Evolutionary conservation across 2,888 invertebrate genomes (phyloP), one percentile per base, ranked within the genome.

Genomic region (Plutella xylostella): DNA sequence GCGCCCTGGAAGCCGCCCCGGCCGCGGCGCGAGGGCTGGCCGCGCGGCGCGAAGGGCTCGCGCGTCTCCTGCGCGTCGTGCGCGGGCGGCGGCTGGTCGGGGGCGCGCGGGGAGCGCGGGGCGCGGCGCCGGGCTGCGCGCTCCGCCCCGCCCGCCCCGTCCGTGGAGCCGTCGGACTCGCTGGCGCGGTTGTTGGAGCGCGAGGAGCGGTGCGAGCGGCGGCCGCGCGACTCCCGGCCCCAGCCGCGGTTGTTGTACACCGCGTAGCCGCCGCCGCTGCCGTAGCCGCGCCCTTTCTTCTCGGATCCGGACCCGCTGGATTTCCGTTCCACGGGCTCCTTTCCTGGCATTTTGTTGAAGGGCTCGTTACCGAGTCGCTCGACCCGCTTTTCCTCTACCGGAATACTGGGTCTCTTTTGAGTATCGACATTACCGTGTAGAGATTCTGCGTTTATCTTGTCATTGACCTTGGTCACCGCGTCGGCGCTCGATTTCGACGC

Each of bases 1-100:
- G 74, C 60, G 18, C 82, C 82, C 52, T 79, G 80, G 55, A 80
- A 82, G 21, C 82, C 82, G 14, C 92, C 93, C 49, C 96, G 86
- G 4, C 96, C 96, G 47, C 95, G 89, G 42, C 95, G 85, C 1
- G 94, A 94, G 0, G 96, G 96, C 68, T 95, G 95, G 1, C 96
- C 96, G 18, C 94, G 87, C 0, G 95, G 95, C 1, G 92, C 90
- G 72, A 94, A 94, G 40, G 91, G 92, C 60, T 92, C 92, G 46
- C 88, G 78, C 51, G 79, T 82, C 63, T 79, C 76, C 68, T 86
- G 55, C 14, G 66, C 63, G 50, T 80, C 78, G 11, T 57, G 48
- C 11, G 56, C 45, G 21, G 57, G 52, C 35, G 55, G 51, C 6
- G 58, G 51, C 48, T 65, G 70, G 35, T 78, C 75, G 15, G 31